Evolutionary conservation across 2,113 vertebrate genomes (phyloP).

Genomic region (Struthio camelus): DNA sequence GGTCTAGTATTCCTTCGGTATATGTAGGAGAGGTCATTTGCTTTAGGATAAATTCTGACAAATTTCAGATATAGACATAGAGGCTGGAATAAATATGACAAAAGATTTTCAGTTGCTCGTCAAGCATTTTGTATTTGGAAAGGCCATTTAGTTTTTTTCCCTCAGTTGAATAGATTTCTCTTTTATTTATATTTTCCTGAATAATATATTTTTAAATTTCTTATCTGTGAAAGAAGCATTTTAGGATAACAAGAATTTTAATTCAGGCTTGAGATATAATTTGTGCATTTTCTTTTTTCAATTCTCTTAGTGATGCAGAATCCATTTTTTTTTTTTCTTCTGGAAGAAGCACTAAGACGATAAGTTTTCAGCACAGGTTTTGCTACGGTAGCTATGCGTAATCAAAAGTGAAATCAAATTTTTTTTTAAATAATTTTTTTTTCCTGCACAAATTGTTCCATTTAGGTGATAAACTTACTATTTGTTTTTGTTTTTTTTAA

Average conservation of each 20-base stretch:
- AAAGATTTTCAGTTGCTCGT: constrained; percentile 57
- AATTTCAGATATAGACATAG: constrained; percentile 66
- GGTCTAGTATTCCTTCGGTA: constrained; percentile 65
- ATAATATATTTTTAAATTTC: constrained; percentile 48
- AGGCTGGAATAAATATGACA: constrained; percentile 65
- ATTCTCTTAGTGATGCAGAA: background rate
- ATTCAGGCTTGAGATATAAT: background rate
- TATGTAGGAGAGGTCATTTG: constrained; percentile 70
- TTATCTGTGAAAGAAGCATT: constrained; percentile 54
- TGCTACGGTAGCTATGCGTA: background rate
- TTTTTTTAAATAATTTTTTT: constrained; percentile 63
- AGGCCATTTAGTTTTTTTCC: constrained; percentile 39
- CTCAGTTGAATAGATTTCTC: constrained; percentile 12
- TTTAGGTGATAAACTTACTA: constrained; percentile 66
- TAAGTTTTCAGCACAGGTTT: constrained; percentile 46
- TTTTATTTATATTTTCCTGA: constrained; percentile 53
- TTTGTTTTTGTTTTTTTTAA: constrained; percentile 56
- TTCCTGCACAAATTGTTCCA: constrained; percentile 16
- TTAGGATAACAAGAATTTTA: constrained; percentile 41
- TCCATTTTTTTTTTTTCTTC: constrained; percentile 43
- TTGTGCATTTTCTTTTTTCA: background rate
- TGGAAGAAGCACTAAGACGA: background rate
- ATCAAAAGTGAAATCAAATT: constrained; percentile 34
- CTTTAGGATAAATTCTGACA: constrained; percentile 76
- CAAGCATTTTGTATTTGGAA: constrained; percentile 52